A percentile compares a stretch with the other conserved stretches of the same genome.
phyloP scores from a whole-genome alignment of 2,888 invertebrate species.

The Apotomis betuletana region DNA sequence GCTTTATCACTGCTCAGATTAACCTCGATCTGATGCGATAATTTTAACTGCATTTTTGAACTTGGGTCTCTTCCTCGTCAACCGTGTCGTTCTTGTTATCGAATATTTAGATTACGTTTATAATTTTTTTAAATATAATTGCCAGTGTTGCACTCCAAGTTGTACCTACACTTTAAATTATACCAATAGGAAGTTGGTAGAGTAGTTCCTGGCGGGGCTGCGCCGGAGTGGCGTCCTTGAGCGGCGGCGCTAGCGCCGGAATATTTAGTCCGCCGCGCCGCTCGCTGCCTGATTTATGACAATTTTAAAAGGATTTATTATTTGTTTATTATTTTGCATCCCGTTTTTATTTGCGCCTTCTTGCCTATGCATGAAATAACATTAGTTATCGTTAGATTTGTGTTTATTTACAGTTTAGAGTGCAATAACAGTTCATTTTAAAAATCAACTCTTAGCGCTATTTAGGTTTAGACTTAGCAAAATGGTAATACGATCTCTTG shows the following conservation, averaged over 20 bases:
- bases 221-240: conserved; percentile 48
- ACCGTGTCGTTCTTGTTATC: no score
- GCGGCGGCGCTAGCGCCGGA: conserved; percentile 21
- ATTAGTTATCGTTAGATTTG: neutral
- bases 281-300: conserved; percentile 60
- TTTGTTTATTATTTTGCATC: conserved; percentile 64
- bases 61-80: conserved; percentile 11
- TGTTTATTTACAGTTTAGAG: neutral
- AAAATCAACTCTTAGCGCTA: no score
- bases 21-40: neutral
- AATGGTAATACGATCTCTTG: no score
- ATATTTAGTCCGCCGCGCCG: conserved; percentile 43
- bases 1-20: conserved; percentile 27
- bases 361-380: conserved; percentile 4
- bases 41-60: neutral
- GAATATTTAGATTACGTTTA: no score
- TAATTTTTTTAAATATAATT: no score
- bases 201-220: conserved; percentile 6
- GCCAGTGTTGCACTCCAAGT: no score
- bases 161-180: no score
- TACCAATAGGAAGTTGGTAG: no score
- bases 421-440: neutral
- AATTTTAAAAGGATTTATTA: conserved; percentile 62
- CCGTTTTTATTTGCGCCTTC: conserved; percentile 29
- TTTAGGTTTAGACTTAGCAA: no score